Percentiles rank a stretch among this genome's conserved stretches.
Evolutionary conservation across 2,888 invertebrate species (phyloP).

Genomic region (Pseudococcus jackbeardsleyi): DNA sequence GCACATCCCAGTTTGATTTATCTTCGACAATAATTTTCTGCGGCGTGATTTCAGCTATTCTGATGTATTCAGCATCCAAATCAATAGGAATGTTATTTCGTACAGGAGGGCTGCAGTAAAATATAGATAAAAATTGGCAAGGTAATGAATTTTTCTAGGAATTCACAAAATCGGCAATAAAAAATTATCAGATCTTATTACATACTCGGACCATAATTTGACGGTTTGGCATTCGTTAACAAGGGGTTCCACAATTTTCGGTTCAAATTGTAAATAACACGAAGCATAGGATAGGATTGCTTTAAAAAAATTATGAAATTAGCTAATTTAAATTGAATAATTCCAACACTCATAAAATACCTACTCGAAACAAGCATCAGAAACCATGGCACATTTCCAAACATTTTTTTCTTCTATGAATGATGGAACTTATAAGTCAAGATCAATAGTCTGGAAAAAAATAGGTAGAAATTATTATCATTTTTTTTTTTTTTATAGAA

Average conservation of each 20-base stretch:
- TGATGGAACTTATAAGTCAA: no score
- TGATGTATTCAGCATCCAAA: not conserved
- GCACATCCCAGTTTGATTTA: not conserved
- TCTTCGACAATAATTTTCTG: not conserved
- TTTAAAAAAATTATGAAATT: not conserved
- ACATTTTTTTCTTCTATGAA: no score
- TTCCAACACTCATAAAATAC: no score
- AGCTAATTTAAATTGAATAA: not conserved
- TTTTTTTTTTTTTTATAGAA: no score
- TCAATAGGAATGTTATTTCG: not conserved
- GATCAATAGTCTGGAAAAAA: no score
- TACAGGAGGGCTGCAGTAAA: not conserved
- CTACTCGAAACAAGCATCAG: no score
- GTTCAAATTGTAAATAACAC: conserved; percentile 11
- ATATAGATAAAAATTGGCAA: not conserved
- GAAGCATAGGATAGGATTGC: not conserved
- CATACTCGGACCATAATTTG: not conserved
- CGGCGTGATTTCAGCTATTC: conserved; percentile 7
- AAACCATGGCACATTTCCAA: no score
- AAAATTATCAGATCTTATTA: no score
- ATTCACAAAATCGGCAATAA: no score
- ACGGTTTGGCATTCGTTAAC: not conserved
- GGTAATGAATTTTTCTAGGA: no score
- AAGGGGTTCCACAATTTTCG: not conserved
- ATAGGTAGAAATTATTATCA: no score